These are phyloP conservation scores for Drosophila rufa DNA, from an alignment of 1,140 invertebrate species.

Conservation along the genomic window DNA sequence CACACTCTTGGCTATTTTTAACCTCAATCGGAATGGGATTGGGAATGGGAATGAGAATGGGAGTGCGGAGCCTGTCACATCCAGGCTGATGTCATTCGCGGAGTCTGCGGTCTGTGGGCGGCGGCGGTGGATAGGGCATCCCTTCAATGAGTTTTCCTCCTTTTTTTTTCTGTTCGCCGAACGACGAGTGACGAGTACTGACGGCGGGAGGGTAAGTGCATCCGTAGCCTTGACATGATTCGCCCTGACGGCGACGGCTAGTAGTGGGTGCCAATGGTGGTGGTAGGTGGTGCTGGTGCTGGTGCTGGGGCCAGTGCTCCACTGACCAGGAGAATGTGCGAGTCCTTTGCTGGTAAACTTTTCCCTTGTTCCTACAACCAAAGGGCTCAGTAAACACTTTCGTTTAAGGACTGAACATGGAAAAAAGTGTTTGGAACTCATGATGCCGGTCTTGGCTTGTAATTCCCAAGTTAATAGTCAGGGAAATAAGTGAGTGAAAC, in stretches of 20 bases:
- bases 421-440: neutral
- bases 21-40: conserved; percentile 7
- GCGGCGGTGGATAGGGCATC: conserved; percentile 1
- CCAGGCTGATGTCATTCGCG: conserved; percentile 64
- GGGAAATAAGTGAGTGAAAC: neutral
- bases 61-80: conserved; percentile 20
- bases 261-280: conserved; percentile 1
- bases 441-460: neutral
- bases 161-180: too few relatives aligned
- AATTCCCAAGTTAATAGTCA: too few relatives aligned
- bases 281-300: conserved; percentile 1
- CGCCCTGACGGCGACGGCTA: conserved; percentile 39
- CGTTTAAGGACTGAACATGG: neutral
- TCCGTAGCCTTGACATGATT: conserved; percentile 74
- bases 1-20: conserved; percentile 62
- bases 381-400: neutral
- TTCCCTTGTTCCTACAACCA: conserved; percentile 10
- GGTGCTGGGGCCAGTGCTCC: neutral
- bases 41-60: neutral
- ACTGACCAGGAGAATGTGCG: conserved; percentile 10
- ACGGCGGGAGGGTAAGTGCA: neutral
- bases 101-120: conserved; percentile 40
- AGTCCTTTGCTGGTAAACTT: conserved; percentile 4
- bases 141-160: neutral
- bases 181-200: too few relatives aligned